These are phyloP conservation scores for Paramuricea clavata DNA, from an alignment of 92 coral and sea anemone species.

Conservation along the genomic window DNA sequence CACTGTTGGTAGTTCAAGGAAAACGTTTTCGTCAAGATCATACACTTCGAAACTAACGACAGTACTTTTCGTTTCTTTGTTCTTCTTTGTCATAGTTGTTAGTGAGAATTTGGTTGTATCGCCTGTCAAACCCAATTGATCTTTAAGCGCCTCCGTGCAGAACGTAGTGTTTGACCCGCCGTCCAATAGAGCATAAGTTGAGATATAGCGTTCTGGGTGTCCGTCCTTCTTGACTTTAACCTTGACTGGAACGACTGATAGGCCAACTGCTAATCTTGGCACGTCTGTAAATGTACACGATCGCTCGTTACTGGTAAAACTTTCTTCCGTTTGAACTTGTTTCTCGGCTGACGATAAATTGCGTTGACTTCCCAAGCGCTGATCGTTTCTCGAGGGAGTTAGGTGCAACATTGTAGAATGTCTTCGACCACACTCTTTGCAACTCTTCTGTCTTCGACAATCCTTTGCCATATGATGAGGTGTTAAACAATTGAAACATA, in stretches of 20 bases:
- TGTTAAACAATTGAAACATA: not conserved
- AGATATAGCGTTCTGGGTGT: not conserved
- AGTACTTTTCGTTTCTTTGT: not conserved
- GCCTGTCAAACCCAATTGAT: not conserved
- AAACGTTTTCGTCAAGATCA: constrained; percentile 45
- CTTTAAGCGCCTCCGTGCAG: constrained; percentile 4
- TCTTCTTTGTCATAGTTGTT: not conserved
- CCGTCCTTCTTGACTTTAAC: no score
- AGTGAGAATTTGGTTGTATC: constrained; percentile 17
- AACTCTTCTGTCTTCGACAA: constrained; percentile 11
- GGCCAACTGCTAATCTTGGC: constrained; percentile 4
- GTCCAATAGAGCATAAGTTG: constrained; percentile 8
- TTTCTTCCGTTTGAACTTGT: constrained; percentile 16
- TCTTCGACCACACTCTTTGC: constrained; percentile 24
- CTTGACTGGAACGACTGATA: constrained; percentile 13
- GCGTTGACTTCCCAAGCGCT: not conserved
- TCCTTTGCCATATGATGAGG: constrained; percentile 10
- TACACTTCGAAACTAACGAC: constrained; percentile 47
- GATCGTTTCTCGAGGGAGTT: not conserved
- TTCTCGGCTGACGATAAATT: not conserved
- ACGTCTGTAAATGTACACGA: not conserved
- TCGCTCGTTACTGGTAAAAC: constrained; percentile 1
- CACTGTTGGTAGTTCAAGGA: constrained; percentile 41
- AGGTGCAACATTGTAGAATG: constrained; percentile 23
- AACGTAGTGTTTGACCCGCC: constrained; percentile 4